Percentiles rank a stretch among this genome's conserved stretches.
Evolutionary conservation across 2,113 vertebrate species (phyloP).

Genomic region (Oxyura jamaicensis): DNA sequence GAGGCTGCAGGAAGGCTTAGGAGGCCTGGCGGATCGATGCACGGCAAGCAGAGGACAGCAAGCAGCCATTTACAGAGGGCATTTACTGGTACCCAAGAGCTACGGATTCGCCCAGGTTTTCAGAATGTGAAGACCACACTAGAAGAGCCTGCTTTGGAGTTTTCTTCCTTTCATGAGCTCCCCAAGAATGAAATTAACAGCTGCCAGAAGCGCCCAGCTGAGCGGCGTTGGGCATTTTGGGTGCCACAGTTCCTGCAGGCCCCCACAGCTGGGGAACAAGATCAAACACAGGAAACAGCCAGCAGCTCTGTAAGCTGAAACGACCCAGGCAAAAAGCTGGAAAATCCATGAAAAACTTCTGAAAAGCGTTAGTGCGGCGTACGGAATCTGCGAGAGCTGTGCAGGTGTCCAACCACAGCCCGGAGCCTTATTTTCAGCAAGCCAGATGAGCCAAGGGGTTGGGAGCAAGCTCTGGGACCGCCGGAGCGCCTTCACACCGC

Average conservation of each 20-base stretch:
- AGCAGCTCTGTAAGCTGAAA: background rate
- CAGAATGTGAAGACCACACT: background rate
- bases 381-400: accelerated
- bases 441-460: background rate
- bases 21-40: background rate
- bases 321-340: background rate
- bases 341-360: background rate
- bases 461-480: background rate
- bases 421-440: background rate
- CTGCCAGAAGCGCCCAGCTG: background rate
- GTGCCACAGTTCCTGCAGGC: background rate
- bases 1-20: background rate
- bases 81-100: background rate
- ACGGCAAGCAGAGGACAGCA: background rate
- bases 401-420: background rate
- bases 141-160: background rate
- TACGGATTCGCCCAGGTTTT: background rate
- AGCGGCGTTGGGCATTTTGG: background rate
- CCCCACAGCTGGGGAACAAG: background rate
- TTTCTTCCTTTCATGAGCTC: background rate
- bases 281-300: background rate
- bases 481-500: background rate
- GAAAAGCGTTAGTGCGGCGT: background rate
- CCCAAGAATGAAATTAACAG: background rate
- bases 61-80: background rate